phyloP scores from a whole-genome alignment of 53 echinoderm and acorn worm genomes.

The Zoroaster sp. region DNA sequence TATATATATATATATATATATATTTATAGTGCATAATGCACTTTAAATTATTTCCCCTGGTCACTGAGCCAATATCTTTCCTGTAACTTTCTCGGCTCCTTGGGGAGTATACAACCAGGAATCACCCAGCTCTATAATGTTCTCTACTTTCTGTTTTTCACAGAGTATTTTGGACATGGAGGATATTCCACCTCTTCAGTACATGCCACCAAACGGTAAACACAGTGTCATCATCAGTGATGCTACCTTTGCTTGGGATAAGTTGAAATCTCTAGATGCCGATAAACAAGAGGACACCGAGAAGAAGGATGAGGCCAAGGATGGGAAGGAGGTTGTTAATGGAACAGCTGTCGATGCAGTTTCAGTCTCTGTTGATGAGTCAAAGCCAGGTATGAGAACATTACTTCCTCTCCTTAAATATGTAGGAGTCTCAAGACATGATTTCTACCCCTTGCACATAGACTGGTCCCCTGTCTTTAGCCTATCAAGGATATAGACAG shows the following conservation, averaged over 20 bases:
- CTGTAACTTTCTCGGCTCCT: too few relatives aligned
- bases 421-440: too few relatives aligned
- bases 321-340: conserved; percentile 27
- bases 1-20: too few relatives aligned
- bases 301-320: conserved; percentile 29
- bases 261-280: conserved; percentile 43
- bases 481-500: too few relatives aligned
- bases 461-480: too few relatives aligned
- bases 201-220: conserved; percentile 33
- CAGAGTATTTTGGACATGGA: conserved; percentile 70
- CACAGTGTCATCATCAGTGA: conserved; percentile 59
- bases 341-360: background rate
- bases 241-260: conserved; percentile 91
- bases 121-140: too few relatives aligned
- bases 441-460: too few relatives aligned
- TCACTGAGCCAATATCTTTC: too few relatives aligned
- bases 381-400: conserved; percentile 7
- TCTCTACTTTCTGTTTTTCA: background rate
- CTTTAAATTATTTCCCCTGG: too few relatives aligned
- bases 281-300: conserved; percentile 49
- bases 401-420: too few relatives aligned
- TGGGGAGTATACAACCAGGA: too few relatives aligned
- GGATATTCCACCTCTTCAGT: conserved; percentile 47
- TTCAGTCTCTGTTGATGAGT: background rate
- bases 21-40: too few relatives aligned